These are phyloP conservation scores for Anneissia japonica DNA, from an alignment of 35 echinoderm and acorn worm genomes.

Conservation along the genomic window DNA sequence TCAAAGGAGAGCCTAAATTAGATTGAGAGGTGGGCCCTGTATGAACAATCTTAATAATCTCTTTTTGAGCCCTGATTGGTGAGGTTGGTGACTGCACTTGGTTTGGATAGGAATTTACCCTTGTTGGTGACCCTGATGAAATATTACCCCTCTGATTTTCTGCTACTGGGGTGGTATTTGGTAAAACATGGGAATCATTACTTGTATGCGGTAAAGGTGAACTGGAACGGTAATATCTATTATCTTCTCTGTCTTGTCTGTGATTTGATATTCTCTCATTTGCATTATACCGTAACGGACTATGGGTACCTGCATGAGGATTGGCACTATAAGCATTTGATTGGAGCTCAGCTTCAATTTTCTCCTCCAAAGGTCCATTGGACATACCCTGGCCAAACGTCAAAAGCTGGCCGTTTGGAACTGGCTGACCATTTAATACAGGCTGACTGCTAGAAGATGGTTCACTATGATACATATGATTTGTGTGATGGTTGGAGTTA, in stretches of 20 bases:
- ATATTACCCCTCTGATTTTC: background rate
- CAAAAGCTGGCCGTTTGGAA: background rate
- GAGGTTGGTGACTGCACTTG: background rate
- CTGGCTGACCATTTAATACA: background rate
- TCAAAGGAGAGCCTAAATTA: background rate
- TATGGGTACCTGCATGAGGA: background rate
- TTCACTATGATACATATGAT: background rate
- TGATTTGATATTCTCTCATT: background rate
- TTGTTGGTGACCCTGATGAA: background rate
- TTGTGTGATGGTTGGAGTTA: background rate
- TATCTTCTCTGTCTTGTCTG: background rate
- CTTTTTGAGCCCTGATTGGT: slow-evolving; percentile 38
- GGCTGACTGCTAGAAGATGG: background rate
- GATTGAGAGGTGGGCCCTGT: background rate
- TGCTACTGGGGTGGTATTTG: background rate
- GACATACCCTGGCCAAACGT: background rate
- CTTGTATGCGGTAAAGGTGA: background rate
- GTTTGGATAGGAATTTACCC: slow-evolving; percentile 6
- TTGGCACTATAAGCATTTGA: background rate
- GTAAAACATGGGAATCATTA: background rate
- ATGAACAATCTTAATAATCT: slow-evolving; percentile 33
- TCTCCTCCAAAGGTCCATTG: background rate
- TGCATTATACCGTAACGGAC: background rate
- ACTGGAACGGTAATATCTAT: background rate
- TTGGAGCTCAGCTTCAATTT: background rate